Conservation (phyloP, 2,888 invertebrate genomes). For the Perizoma affinitatum region DNA sequence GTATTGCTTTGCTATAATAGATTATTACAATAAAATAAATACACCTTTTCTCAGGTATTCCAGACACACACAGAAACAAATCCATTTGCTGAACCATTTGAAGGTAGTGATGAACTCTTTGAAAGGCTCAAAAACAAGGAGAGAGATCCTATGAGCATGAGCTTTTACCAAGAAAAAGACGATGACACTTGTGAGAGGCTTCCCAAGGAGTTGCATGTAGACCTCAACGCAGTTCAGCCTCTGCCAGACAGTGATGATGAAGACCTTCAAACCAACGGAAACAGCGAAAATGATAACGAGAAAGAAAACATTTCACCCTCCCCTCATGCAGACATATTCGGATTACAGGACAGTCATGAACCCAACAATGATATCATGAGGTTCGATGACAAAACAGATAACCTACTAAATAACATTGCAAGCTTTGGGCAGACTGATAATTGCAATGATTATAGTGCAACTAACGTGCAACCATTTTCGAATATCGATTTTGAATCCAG, state of each 20-base stretch:
- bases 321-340: slow-evolving; percentile 54
- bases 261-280: slow-evolving; percentile 63
- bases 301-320: slow-evolving; percentile 69
- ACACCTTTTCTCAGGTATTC: slow-evolving; percentile 65
- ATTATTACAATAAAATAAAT: slow-evolving; percentile 6
- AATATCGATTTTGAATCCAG: slow-evolving; percentile 62
- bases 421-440: slow-evolving; percentile 57
- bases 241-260: slow-evolving; percentile 83
- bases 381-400: slow-evolving; percentile 62
- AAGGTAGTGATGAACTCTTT: slow-evolving; percentile 75
- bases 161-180: slow-evolving; percentile 86
- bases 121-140: slow-evolving; percentile 83
- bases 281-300: slow-evolving; percentile 54
- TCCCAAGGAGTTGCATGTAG: slow-evolving; percentile 72
- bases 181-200: slow-evolving; percentile 79
- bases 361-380: slow-evolving; percentile 72
- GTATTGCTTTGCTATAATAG: background rate
- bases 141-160: slow-evolving; percentile 87
- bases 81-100: slow-evolving; percentile 58
- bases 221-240: slow-evolving; percentile 84
- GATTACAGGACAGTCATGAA: slow-evolving; percentile 51
- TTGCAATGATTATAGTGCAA: slow-evolving; percentile 59
- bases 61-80: slow-evolving; percentile 76
- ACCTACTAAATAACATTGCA: slow-evolving; percentile 49
- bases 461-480: slow-evolving; percentile 57